These are phyloP conservation scores for Cynocephalus volans DNA, from an alignment of 2,113 vertebrate species.

Conservation along the genomic window DNA sequence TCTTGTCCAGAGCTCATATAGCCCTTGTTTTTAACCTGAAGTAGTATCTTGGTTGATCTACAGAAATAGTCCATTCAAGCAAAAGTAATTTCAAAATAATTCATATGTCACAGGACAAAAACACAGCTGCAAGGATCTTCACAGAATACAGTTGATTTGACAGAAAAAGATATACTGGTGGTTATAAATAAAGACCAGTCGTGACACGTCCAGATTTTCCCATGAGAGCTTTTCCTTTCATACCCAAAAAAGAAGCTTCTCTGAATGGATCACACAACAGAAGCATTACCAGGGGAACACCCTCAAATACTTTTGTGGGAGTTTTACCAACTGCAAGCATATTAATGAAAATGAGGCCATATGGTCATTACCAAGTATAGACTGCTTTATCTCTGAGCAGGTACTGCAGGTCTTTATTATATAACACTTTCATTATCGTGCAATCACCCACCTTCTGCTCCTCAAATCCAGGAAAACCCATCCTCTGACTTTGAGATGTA, in stretches of 20 bases:
- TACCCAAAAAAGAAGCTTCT: no score
- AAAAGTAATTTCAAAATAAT: background rate
- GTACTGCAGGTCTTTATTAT: background rate
- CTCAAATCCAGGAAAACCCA: background rate
- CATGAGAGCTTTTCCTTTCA: background rate
- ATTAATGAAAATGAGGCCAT: background rate
- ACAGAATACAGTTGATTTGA: background rate
- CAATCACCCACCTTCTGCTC: background rate
- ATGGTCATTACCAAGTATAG: no score
- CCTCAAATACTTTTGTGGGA: background rate
- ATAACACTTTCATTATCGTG: no score
- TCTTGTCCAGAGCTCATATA: background rate
- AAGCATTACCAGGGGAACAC: background rate
- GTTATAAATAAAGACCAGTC: background rate
- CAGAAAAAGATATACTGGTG: background rate
- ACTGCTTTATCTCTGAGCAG: background rate
- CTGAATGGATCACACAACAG: background rate
- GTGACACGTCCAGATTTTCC: background rate
- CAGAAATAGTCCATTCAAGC: background rate
- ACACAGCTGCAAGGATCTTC: background rate
- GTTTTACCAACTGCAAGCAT: background rate
- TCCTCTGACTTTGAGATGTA: background rate
- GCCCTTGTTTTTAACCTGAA: background rate
- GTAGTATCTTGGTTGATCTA: background rate
- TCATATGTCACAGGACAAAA: background rate